phyloP scores from a whole-genome alignment of 2,888 invertebrate species.

The Liopterus haemorrhoidalis region DNA sequence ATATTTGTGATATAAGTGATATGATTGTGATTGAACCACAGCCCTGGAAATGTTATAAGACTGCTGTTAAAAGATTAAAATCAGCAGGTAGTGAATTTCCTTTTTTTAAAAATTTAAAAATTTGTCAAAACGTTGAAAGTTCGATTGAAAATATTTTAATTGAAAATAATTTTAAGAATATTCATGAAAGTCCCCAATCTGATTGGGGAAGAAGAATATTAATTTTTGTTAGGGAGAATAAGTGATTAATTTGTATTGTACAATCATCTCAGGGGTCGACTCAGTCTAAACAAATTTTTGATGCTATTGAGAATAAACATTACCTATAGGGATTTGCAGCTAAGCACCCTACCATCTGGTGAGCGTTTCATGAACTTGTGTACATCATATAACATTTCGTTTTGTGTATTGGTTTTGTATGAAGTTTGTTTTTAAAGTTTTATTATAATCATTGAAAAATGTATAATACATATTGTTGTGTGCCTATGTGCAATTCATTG shows the following conservation, averaged over 20 bases:
- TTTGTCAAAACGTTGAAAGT: slow-evolving; percentile 55
- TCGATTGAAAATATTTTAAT: slow-evolving; percentile 56
- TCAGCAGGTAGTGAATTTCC: slow-evolving; percentile 56
- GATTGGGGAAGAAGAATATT: slow-evolving; percentile 66
- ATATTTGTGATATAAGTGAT: slow-evolving; percentile 50
- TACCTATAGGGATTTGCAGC: not conserved
- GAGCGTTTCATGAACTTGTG: too few species aligned
- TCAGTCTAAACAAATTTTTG: slow-evolving; percentile 3
- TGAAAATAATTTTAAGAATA: slow-evolving; percentile 46
- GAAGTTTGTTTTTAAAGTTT: too few species aligned
- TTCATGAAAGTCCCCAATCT: slow-evolving; percentile 55
- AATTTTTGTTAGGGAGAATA: slow-evolving; percentile 46
- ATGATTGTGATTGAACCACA: slow-evolving; percentile 74
- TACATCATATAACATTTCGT: too few species aligned
- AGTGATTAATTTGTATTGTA: not conserved
- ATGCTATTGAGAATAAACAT: not conserved
- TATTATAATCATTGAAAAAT: too few species aligned
- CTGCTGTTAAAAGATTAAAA: slow-evolving; percentile 66
- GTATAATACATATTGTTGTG: too few species aligned
- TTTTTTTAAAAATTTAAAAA: slow-evolving; percentile 53
- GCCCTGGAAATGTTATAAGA: slow-evolving; percentile 77
- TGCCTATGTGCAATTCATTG: too few species aligned
- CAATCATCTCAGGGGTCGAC: not conserved
- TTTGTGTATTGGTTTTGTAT: too few species aligned
- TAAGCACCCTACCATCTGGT: not conserved